Conservation (phyloP, 64 coral and sea anemone genomes). For the Platygyra sinensis region DNA sequence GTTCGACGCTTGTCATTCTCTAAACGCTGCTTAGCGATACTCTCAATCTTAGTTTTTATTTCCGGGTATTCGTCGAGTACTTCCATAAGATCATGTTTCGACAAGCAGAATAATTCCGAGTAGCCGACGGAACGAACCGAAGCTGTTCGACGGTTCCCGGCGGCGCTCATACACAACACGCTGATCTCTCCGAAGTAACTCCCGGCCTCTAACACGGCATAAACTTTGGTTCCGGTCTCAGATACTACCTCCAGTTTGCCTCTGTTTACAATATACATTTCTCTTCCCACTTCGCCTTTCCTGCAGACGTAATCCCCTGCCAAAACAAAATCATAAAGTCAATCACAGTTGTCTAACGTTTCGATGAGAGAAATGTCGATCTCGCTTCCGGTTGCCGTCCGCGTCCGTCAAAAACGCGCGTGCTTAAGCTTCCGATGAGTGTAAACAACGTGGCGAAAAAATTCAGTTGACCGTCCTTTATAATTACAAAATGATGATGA, state of each 20-base stretch:
- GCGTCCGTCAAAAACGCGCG: no score
- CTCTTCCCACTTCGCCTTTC: slow-evolving; percentile 94
- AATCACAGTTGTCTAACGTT: no score
- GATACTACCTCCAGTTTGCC: slow-evolving; percentile 95
- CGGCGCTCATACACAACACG: slow-evolving; percentile 75
- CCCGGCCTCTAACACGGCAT: slow-evolving; percentile 81
- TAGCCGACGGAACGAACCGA: slow-evolving; percentile 98
- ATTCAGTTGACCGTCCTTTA: no score
- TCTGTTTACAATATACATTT: slow-evolving; percentile 98
- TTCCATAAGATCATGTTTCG: slow-evolving; percentile 88
- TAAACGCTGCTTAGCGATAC: slow-evolving; percentile 82
- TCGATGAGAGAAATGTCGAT: no score
- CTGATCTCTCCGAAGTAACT: slow-evolving; percentile 99
- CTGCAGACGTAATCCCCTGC: slow-evolving; percentile 93
- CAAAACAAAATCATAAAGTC: not conserved
- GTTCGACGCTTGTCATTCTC: slow-evolving; percentile 90
- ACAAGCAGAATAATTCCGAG: slow-evolving; percentile 89
- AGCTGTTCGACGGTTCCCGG: slow-evolving; percentile 87
- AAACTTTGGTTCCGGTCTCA: slow-evolving; percentile 79
- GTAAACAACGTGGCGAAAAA: no score
- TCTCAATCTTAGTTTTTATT: slow-evolving; percentile 91
- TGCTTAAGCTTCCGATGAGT: no score
- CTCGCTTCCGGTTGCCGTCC: no score
- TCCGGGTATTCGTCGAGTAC: slow-evolving; percentile 90
- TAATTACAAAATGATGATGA: no score